Base-by-base conservation (phyloP, 2,113 vertebrate species). In the Sinocyclocheilus anophthalmus region DNA sequence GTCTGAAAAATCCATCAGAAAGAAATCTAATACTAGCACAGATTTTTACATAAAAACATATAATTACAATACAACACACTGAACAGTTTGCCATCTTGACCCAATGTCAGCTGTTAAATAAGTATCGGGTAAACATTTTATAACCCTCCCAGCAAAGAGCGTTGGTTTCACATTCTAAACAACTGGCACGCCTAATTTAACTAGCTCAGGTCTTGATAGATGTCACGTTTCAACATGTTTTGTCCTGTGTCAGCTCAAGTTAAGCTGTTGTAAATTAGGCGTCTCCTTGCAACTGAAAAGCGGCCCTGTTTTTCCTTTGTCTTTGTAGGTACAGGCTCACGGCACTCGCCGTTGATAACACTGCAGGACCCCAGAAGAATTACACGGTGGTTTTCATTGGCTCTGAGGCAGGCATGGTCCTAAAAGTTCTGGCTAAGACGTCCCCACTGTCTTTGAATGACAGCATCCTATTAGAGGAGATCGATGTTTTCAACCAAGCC, bases 401-500 rank as follows among this genome's bases (percentile, higher is more conserved):
- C 86, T 97, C 98, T 0, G 98, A 99, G 93, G 97, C 96, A 20
- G 98, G 98, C 8, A 91, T 99, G 61, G 93, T 99, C 55, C 96
- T 99, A 89, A 99, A 99, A 94, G 96, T 99, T 90, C 92, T 99
- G 94, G 97, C 97, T 70, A 99, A 98, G 95, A 97, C 97, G 26
- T 92, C 92, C 5, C 90, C 94, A 22, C 93, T 94, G 84, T 97
- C 96, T 84, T 91, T 99, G 91, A 97, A 98, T 84, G 97, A 97
- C 93, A 99, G 97, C 0, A 83, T 99, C 73, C 95, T 99, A 80
- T 94, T 99, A 93, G 98, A 99, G 94, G 98, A 99, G 94, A 98
- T 99, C 82, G 97, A 99, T 84, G 95, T 97, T 48, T 99, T 97
- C 93, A 99, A 99, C 94, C 96, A 93, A 86, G 97, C 96, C 91